phyloP scores from a whole-genome alignment of 2,113 vertebrate species.

The Pelusios castaneus region DNA sequence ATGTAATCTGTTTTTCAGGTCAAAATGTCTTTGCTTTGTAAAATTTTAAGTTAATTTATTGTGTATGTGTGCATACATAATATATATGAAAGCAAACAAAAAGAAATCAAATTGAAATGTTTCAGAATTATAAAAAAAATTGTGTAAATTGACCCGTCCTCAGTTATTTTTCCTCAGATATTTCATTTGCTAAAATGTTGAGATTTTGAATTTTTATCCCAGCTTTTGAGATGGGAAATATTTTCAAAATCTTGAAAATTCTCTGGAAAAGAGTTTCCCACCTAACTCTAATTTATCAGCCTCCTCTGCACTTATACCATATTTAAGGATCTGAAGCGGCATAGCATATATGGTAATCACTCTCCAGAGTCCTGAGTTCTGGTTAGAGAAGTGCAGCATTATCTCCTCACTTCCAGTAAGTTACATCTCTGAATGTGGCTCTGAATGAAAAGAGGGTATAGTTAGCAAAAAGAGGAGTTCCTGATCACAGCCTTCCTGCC shows the following conservation, averaged over 20 bases:
- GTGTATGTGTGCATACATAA: no score
- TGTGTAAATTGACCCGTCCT: neutral
- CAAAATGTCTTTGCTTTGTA: no score
- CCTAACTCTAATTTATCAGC: neutral
- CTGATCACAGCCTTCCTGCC: neutral
- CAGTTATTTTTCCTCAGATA: neutral
- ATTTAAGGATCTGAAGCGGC: neutral
- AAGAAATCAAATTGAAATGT: neutral
- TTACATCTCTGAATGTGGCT: neutral
- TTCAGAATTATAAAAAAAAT: neutral
- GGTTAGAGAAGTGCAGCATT: neutral
- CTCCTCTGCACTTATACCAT: neutral
- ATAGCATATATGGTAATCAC: neutral
- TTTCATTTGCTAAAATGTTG: neutral
- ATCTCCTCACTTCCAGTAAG: neutral
- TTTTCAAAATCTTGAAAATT: neutral
- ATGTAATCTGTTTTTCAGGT: neutral
- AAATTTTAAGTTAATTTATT: no score
- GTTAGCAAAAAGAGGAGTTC: neutral
- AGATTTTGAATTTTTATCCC: neutral
- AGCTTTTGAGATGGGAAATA: neutral
- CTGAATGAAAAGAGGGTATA: neutral
- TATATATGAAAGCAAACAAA: neutral
- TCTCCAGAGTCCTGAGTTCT: neutral
- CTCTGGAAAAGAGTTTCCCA: neutral